Percentiles rank a stretch among this genome's conserved stretches.
These are phyloP conservation scores for Diarsia brunnea DNA, from an alignment of 2,888 invertebrate species.

Conservation along the genomic window DNA sequence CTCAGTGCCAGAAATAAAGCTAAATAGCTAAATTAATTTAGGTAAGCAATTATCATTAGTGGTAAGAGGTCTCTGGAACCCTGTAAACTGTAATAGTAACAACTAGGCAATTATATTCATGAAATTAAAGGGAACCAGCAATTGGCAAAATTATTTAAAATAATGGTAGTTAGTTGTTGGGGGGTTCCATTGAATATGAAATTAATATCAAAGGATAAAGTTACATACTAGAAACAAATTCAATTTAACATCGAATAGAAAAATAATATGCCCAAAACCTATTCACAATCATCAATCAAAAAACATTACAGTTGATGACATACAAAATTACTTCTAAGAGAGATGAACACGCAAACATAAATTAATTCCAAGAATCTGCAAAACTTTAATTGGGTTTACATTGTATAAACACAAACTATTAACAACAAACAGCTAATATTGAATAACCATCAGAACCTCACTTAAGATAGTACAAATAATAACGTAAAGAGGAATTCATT, in stretches of 20 bases:
- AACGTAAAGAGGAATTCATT: slow-evolving; percentile 3
- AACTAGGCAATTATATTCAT: neutral
- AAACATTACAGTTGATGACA: neutral
- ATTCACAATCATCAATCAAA: neutral
- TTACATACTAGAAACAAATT: neutral
- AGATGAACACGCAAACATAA: neutral
- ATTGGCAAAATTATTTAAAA: neutral
- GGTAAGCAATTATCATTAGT: slow-evolving; percentile 26
- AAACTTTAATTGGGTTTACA: neutral
- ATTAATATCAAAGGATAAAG: neutral
- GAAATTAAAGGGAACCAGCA: slow-evolving; percentile 5
- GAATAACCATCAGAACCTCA: neutral
- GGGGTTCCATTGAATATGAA: neutral
- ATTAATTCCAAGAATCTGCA: neutral
- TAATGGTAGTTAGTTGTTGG: neutral
- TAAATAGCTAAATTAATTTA: slow-evolving; percentile 42
- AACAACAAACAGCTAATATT: neutral
- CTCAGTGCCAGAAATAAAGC: slow-evolving; percentile 23
- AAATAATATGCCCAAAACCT: neutral
- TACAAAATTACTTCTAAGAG: neutral
- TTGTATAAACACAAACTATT: slow-evolving; percentile 8
- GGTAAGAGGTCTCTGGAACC: slow-evolving; percentile 4
- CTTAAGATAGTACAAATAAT: slow-evolving; percentile 18
- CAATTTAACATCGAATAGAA: too few relatives aligned
- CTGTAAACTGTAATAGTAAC: slow-evolving; percentile 1